Percentiles rank a stretch among this genome's conserved stretches.
These are phyloP conservation scores for Gymnoscelis rufifasciata DNA, from an alignment of 2,888 invertebrate species.

Conservation along the genomic window DNA sequence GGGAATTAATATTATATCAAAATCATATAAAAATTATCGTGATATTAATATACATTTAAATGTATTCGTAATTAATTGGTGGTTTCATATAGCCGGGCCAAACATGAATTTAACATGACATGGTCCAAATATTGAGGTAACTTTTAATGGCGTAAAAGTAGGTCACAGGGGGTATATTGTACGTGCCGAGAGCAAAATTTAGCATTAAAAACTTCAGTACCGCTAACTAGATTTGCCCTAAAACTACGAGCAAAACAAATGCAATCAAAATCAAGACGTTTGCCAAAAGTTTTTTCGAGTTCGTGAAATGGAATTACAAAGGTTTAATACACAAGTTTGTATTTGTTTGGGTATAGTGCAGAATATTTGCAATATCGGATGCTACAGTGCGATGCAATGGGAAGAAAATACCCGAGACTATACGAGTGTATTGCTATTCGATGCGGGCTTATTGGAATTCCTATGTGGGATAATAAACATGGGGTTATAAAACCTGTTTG, in stretches of 20 bases:
- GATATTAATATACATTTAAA: no score
- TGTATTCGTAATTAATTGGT: slow-evolving; percentile 8
- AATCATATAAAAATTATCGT: no score
- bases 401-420: slow-evolving; percentile 58
- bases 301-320: slow-evolving; percentile 9
- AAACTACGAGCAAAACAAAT: slow-evolving; percentile 5
- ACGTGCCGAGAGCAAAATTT: background rate
- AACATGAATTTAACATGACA: background rate
- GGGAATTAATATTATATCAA: background rate
- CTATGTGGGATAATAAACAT: slow-evolving; percentile 48
- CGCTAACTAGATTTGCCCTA: background rate
- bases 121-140: slow-evolving; percentile 1
- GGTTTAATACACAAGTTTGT: slow-evolving; percentile 7
- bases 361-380: slow-evolving; percentile 65
- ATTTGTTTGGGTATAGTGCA: slow-evolving; percentile 39
- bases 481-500: slow-evolving; percentile 22
- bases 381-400: slow-evolving; percentile 50
- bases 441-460: slow-evolving; percentile 67
- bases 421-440: slow-evolving; percentile 59
- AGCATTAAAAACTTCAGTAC: background rate
- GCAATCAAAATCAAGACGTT: slow-evolving; percentile 4
- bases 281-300: slow-evolving; percentile 2
- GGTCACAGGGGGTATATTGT: background rate
- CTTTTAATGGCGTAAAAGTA: slow-evolving; percentile 2
- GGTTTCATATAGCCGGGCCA: background rate